Base-by-base conservation (phyloP, 23 tunicate genomes). In the Aplidium turbinatum region DNA sequence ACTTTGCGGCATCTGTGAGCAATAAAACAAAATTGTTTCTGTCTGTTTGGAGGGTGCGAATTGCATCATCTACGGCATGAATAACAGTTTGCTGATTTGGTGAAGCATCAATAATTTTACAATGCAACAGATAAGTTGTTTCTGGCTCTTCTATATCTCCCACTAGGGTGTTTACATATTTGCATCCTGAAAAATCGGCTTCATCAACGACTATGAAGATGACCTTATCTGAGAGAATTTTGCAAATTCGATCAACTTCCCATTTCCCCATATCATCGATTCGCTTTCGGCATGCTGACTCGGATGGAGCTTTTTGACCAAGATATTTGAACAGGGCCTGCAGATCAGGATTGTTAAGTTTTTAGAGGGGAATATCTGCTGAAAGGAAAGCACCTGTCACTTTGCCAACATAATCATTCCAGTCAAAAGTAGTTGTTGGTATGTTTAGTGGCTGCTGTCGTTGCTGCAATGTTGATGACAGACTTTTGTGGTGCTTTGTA, bases 1-100 rank as follows among this genome's bases (percentile, higher is more conserved):
- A 70, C 58, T 58, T 46, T 25, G 76, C 76, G 47, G 76, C 76
- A 70, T 70, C 76, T 70, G 58, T 46, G 19, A 46, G 76, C 58
- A 47, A 47, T 30, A 70, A 31, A 48, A 25, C 20, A 70, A 47
- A 70, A 46, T 70, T 70, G 50, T 65, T 50, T 13, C 50, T 35
- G 22, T 35, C 25, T 35, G 31, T 65, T 7, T 36, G 24, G 50
- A 70, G 76, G 57, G 58, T 46, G 34, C 58, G 76, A 47, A 70
- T 47, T 29, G 76, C 76, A 70, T 70, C 76, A 70, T 70, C 76
- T 46, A 70, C 31, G 23, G 3, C 72, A 35, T 36, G 72, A 11
- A 36, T 21, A 65, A 65, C 72, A 65, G 36, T 60, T 60, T 29
- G 35, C 31, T 29, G 68, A 60, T 60, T 60, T 60, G 68, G 68